Evolutionary conservation across 2,113 vertebrate species (phyloP), one percentile per base, ranked within the genome.

Genomic region (Glaucidium brasilianum): DNA sequence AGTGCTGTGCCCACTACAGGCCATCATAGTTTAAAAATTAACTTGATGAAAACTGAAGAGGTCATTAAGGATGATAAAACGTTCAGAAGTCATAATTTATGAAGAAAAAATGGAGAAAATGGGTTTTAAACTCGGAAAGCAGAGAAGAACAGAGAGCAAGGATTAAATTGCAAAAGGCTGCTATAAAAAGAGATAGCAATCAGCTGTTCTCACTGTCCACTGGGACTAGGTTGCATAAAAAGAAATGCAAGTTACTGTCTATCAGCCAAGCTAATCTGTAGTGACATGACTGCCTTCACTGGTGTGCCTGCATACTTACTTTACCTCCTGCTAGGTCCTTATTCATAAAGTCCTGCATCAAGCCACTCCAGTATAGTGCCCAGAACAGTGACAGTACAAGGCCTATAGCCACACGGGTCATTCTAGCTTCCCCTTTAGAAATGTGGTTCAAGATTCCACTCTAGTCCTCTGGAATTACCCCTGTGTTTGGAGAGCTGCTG

Each of bases 231-330:
- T 12, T 88, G 47, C 74, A 75, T 10, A 7, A 72, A 74, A 82
- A 59, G 17, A 88, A 88, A 45, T 23, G 21, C 29, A 71, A 85
- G 32, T 27, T 86, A 6, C 11, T 23, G 12, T 34, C 58, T 29
- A 21, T 52, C 39, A 52, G 15, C 35, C 56, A 60, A 92, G 43
- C 14, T 55, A 49, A 1, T 12, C 45, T n/a, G 3, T 7, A 30
- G 18, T 10, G 27, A 49, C 35, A 35, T 22, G 6, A 8, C n/a
- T 72, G 12, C 69, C 41, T n/a, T 59, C 34, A 7, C 18, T 15
- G 4, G 30, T 23, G 56, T 27, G 27, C 13, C 21, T 5, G 2
- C 26, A 2, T 12, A 34, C 15, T 63, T 41, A 19, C 2, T 0
- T 8, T 58, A 8, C 27, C 8, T 87, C 75, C 52, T 25, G 6